These are phyloP conservation scores for Arenicola marina DNA, from an alignment of 2,888 invertebrate species.

Conservation along the genomic window DNA sequence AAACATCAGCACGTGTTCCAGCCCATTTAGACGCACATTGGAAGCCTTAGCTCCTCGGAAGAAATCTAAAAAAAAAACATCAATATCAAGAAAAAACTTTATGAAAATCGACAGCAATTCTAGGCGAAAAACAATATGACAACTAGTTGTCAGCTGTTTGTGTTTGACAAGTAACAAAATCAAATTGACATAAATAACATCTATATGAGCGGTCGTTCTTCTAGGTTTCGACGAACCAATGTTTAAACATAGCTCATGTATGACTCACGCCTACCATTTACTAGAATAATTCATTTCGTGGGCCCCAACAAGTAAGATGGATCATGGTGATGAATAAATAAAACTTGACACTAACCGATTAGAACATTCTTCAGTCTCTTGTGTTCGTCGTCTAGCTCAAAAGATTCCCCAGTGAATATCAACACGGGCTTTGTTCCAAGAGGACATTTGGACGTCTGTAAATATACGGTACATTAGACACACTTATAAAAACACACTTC, in stretches of 20 bases:
- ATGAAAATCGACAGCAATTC: no score
- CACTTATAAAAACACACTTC: not conserved
- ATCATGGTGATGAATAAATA: no score
- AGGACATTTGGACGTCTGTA: slow-evolving; percentile 47
- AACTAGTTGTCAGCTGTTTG: no score
- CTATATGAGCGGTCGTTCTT: no score
- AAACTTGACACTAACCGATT: slow-evolving; percentile 59
- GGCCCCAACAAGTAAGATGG: no score
- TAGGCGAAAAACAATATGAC: no score
- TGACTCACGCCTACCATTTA: no score
- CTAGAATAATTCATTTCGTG: no score
- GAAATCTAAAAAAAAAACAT: slow-evolving; percentile 71
- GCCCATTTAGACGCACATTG: slow-evolving; percentile 84
- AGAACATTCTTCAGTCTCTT: slow-evolving; percentile 85
- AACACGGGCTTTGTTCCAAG: slow-evolving; percentile 88
- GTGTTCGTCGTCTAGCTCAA: slow-evolving; percentile 79
- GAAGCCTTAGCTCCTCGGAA: slow-evolving; percentile 84
- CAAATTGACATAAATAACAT: not conserved
- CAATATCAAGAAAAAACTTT: not conserved
- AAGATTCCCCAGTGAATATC: slow-evolving; percentile 87
- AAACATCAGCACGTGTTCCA: slow-evolving; percentile 91
- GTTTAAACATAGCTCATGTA: no score
- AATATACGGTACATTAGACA: slow-evolving; percentile 7
- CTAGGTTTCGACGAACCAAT: no score
- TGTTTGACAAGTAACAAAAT: not conserved